Evolutionary conservation across 2,888 invertebrate genomes (phyloP).

Genomic region (Endotricha flammealis): DNA sequence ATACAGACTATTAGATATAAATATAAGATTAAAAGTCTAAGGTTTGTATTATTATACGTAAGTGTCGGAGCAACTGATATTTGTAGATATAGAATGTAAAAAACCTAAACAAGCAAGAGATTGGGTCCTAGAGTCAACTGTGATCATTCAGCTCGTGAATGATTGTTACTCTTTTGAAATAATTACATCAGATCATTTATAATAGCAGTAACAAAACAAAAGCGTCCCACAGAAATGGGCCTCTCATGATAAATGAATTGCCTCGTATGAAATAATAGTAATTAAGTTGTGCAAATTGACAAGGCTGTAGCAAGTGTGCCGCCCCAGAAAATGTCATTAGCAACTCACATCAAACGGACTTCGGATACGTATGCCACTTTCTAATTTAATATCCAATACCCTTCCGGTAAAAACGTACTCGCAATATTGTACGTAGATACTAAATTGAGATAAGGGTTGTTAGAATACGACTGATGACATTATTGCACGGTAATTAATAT

Average conservation of each 20-base stretch:
- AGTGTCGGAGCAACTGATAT: too few species aligned
- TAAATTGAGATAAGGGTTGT: conserved; percentile 59
- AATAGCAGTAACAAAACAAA: too few species aligned
- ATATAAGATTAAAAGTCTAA: background rate
- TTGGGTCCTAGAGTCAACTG: too few species aligned
- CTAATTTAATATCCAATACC: conserved; percentile 69
- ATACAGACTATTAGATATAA: conserved; percentile 2
- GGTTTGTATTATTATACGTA: background rate
- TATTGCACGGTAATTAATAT: conserved; percentile 19
- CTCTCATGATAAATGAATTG: conserved; percentile 9
- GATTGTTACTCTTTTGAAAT: too few species aligned
- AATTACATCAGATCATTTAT: too few species aligned
- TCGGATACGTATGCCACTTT: conserved; percentile 57
- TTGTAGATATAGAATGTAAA: too few species aligned
- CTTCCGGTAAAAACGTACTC: conserved; percentile 61
- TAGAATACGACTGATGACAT: conserved; percentile 23
- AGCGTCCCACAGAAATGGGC: background rate
- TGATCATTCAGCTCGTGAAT: too few species aligned
- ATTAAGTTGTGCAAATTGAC: conserved; percentile 18
- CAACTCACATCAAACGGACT: conserved; percentile 70
- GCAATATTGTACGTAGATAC: conserved; percentile 51
- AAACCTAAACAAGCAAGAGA: too few species aligned
- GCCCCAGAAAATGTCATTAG: conserved; percentile 69
- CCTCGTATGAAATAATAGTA: conserved; percentile 13
- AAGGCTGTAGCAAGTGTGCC: conserved; percentile 37